phyloP scores from a whole-genome alignment of 2,797 vertebrate genomes.

The Craterocephalus amniculus region DNA sequence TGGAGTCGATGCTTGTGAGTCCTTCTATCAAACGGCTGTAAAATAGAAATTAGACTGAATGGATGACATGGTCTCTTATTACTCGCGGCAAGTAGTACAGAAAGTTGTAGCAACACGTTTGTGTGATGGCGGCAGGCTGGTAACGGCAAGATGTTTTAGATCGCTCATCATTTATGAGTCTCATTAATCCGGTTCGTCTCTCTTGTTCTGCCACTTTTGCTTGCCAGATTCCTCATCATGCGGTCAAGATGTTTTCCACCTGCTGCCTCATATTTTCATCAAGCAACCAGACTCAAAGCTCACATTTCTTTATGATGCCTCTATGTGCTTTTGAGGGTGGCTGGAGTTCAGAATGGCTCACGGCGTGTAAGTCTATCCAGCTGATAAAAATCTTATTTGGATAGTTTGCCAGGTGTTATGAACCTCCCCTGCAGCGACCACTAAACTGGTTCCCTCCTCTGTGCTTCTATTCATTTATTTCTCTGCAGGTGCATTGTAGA shows the following conservation, averaged over 20 bases:
- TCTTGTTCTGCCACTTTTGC: conserved; percentile 18
- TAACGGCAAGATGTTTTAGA: conserved; percentile 29
- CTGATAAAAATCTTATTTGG: conserved; percentile 54
- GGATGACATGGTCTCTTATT: conserved; percentile 68
- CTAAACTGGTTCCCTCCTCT: conserved; percentile 63
- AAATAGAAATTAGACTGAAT: conserved; percentile 77
- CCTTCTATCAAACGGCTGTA: conserved; percentile 71
- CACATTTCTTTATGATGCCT: conserved; percentile 6
- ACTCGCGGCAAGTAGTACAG: conserved; percentile 43
- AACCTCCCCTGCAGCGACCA: conserved; percentile 50
- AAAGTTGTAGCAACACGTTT: conserved; percentile 55
- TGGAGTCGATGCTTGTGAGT: conserved; percentile 63
- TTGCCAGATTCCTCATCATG: conserved; percentile 32
- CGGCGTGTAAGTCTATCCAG: conserved; percentile 49
- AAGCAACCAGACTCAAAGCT: background rate
- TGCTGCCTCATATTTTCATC: background rate
- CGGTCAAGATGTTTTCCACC: conserved; percentile 27
- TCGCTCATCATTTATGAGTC: conserved; percentile 46
- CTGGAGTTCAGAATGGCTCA: conserved; percentile 31
- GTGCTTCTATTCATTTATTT: conserved; percentile 68
- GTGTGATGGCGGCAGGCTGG: conserved; percentile 37
- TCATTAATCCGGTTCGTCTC: conserved; percentile 30
- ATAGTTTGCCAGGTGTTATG: conserved; percentile 60
- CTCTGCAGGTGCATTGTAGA: conserved; percentile 65
- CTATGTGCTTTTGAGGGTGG: conserved; percentile 32